phyloP scores from a whole-genome alignment of 2,113 vertebrate genomes.

The Rhea americana region DNA sequence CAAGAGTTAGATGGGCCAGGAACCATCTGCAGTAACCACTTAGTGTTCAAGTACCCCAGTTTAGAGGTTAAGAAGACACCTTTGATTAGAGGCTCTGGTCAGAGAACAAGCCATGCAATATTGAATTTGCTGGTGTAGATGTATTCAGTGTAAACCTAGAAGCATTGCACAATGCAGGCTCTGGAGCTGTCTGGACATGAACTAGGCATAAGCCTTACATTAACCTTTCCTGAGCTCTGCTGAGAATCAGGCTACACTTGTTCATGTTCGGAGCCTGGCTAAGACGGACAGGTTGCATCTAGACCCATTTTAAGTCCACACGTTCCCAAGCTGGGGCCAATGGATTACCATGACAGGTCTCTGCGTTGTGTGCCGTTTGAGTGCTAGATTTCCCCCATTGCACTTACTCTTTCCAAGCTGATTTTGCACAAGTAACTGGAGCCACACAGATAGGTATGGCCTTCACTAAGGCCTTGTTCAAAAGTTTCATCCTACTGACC shows the following conservation, averaged over 20 bases:
- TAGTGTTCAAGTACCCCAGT: neutral
- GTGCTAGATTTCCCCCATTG: neutral
- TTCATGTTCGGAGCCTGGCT: neutral
- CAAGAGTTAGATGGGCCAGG: neutral
- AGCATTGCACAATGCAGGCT: neutral
- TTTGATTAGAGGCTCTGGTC: neutral
- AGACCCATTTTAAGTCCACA: accelerated
- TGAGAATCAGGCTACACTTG: neutral
- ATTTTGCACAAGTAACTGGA: neutral
- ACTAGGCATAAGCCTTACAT: neutral
- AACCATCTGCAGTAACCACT: neutral
- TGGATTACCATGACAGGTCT: neutral
- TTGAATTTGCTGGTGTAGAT: neutral
- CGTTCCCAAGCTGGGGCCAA: neutral
- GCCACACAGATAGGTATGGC: neutral
- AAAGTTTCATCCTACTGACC: neutral
- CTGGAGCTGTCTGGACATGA: neutral
- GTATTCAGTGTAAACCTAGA: neutral
- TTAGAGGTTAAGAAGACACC: neutral
- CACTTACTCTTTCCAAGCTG: neutral
- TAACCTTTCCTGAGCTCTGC: neutral
- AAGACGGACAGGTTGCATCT: neutral
- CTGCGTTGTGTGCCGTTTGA: neutral
- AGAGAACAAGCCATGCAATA: neutral
- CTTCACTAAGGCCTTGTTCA: neutral